Evolutionary conservation across 2,888 invertebrate genomes (phyloP).

Genomic region (Parnassius orleans): DNA sequence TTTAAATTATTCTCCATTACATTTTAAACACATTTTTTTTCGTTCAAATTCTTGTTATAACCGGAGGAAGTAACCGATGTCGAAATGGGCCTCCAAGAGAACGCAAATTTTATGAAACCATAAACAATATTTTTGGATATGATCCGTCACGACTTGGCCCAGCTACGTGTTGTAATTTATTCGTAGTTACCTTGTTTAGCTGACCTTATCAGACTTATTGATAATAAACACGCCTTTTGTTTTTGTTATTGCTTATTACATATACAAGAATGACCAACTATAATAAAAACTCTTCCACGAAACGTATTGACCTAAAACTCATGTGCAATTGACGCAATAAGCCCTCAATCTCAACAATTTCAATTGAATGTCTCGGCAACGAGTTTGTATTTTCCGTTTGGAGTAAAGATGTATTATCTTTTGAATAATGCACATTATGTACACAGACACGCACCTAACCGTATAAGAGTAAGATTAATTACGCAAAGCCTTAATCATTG

Average conservation of each 20-base stretch:
- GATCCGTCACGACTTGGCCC: too few species aligned
- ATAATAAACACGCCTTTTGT: not conserved
- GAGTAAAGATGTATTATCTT: constrained; percentile 68
- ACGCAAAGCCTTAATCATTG: not conserved
- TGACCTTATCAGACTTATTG: not conserved
- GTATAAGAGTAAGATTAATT: not conserved
- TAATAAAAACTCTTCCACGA: not conserved
- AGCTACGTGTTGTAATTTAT: not conserved
- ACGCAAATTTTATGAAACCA: too few species aligned
- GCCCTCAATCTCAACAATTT: not conserved
- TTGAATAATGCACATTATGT: constrained; percentile 47
- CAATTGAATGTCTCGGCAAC: not conserved
- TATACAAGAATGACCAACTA: not conserved
- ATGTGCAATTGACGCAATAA: not conserved
- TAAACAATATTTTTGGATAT: too few species aligned
- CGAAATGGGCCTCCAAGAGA: too few species aligned
- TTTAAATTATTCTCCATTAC: too few species aligned
- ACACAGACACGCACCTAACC: not conserved
- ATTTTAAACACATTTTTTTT: too few species aligned
- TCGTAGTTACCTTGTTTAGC: not conserved
- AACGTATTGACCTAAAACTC: not conserved
- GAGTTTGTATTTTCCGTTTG: not conserved
- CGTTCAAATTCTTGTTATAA: too few species aligned
- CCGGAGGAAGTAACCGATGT: too few species aligned
- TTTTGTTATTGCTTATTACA: not conserved